Evolutionary conservation across 2,797 vertebrate species (phyloP).

Genomic region (Tenualosa ilisha): DNA sequence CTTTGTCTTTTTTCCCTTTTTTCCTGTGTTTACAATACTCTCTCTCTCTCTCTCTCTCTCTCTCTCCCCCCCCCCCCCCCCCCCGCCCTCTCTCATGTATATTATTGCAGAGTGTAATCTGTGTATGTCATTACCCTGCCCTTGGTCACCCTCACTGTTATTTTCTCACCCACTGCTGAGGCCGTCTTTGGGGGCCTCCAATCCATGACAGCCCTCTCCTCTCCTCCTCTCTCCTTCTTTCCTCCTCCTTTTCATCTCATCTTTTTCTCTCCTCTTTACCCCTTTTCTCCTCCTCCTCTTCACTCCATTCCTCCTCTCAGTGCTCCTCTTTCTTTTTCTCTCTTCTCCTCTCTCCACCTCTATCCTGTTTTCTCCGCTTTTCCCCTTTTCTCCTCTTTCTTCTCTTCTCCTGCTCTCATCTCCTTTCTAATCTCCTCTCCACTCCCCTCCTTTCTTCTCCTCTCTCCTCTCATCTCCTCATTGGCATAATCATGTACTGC

Average conservation of each 20-base stretch:
- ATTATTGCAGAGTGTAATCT: not conserved
- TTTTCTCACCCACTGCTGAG: not conserved
- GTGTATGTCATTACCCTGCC: not conserved
- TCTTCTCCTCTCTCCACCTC: not conserved
- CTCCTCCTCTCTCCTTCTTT: not conserved
- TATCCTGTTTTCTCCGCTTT: not conserved
- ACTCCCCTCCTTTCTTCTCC: not conserved
- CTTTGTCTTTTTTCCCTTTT: not conserved
- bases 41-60: too few relatives aligned
- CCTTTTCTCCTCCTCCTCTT: not conserved
- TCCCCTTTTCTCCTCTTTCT: not conserved
- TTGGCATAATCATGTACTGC: slow-evolving; percentile 3
- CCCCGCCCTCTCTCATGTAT: not conserved
- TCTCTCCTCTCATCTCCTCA: slow-evolving; percentile 4
- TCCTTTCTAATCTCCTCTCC: not conserved
- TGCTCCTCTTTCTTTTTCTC: not conserved
- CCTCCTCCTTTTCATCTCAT: not conserved
- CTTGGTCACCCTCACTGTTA: not conserved
- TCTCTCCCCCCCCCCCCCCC: too few relatives aligned
- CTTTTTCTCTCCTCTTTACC: not conserved
- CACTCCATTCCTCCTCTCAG: too few relatives aligned
- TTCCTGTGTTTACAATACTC: not conserved
- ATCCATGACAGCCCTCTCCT: not conserved
- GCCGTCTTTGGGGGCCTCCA: not conserved
- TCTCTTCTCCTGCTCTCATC: not conserved